phyloP scores from a whole-genome alignment of 1,140 invertebrate genomes.

The Microplitis demolitor region DNA sequence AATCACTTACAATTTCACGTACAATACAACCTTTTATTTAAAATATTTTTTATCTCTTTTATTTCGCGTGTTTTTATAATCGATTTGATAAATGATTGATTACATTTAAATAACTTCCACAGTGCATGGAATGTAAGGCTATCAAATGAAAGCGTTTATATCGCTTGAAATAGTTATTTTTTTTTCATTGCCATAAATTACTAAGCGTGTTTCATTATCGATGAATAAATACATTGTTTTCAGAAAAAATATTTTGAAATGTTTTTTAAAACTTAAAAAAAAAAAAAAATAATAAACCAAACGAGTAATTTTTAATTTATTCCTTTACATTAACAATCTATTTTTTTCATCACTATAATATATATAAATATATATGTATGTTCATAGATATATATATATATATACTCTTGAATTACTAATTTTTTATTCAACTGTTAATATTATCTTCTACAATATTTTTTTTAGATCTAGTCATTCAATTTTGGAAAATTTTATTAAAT shows the following conservation, averaged over 20 bases:
- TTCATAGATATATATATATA: no score
- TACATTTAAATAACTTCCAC: not conserved
- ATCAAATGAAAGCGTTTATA: conserved; percentile 49
- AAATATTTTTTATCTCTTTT: not conserved
- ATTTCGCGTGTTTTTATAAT: not conserved
- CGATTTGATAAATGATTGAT: not conserved
- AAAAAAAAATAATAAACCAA: no score
- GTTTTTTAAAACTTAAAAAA: not conserved
- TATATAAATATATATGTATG: no score
- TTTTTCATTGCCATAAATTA: not conserved
- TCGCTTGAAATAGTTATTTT: not conserved
- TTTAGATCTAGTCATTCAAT: no score
- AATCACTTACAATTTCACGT: not conserved
- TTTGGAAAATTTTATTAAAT: no score
- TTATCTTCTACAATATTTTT: no score
- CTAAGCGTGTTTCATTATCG: not conserved
- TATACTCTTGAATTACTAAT: no score
- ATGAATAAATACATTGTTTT: not conserved
- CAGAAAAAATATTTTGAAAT: not conserved
- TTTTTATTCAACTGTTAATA: no score
- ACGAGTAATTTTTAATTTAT: no score
- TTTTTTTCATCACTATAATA: no score
- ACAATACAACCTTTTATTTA: not conserved
- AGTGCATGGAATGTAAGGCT: conserved; percentile 43
- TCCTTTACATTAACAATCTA: no score